Conservation (phyloP, 2,888 invertebrate genomes). For the Physocephala rufipes region DNA sequence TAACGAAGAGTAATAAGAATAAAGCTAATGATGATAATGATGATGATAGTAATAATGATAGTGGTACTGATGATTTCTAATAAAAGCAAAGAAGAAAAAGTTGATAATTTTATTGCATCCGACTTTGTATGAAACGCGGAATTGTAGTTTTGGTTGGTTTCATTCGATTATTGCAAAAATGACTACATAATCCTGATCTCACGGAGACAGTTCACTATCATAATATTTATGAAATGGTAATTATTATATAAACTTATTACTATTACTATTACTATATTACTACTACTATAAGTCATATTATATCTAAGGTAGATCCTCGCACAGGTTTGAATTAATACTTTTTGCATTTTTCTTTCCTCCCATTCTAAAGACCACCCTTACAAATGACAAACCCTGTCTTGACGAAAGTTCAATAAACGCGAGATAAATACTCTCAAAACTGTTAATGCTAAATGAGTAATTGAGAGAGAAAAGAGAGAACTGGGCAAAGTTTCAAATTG, state of each 20-base stretch:
- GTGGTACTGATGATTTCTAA: conserved; percentile 9
- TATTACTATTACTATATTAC: too few species aligned
- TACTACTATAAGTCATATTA: too few species aligned
- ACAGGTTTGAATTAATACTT: neutral
- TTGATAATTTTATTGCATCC: conserved; percentile 27
- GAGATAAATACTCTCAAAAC: neutral
- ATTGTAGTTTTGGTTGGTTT: neutral
- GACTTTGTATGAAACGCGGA: conserved; percentile 6
- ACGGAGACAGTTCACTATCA: too few species aligned
- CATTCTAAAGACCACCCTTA: neutral
- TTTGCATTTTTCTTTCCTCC: neutral
- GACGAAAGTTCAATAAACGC: conserved; percentile 6
- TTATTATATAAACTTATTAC: too few species aligned
- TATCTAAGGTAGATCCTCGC: conserved; percentile 21
- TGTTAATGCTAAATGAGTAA: too few species aligned
- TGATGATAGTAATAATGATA: neutral
- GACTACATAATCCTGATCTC: too few species aligned
- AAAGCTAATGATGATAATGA: neutral
- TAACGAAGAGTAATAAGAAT: neutral
- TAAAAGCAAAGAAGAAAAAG: neutral
- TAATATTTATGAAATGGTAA: too few species aligned
- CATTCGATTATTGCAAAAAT: too few species aligned
- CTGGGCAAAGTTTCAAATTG: too few species aligned
- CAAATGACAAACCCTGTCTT: neutral
- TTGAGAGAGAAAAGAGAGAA: too few species aligned